A percentile compares a stretch with the other conserved stretches of the same genome.
Conservation (phyloP, 2,113 vertebrate genomes). For the Alaudala cheleensis region DNA sequence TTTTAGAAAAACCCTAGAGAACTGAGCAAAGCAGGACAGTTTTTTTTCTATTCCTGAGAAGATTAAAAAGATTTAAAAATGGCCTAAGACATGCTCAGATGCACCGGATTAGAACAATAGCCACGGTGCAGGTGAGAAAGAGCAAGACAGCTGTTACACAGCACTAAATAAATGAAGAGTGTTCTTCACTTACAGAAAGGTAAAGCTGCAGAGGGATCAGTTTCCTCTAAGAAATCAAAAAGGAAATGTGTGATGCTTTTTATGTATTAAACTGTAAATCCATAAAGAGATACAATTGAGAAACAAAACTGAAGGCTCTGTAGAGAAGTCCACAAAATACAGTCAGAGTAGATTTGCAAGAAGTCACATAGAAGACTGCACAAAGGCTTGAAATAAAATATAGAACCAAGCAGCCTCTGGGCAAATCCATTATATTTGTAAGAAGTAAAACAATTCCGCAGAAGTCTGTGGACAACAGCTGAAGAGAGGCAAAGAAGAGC, state of each 20-base stretch:
- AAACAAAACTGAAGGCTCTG: not conserved
- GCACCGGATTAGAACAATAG: not conserved
- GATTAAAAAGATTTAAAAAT: not conserved
- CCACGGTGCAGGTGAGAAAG: not conserved
- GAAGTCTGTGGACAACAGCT: not conserved
- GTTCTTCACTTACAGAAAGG: not conserved
- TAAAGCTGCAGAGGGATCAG: not conserved
- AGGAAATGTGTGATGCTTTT: not conserved
- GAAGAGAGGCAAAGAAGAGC: not conserved
- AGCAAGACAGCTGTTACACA: not conserved
- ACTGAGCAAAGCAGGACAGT: not conserved
- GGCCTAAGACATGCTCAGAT: not conserved
- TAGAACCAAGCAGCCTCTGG: not conserved
- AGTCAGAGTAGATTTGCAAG: not conserved
- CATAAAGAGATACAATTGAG: not conserved
- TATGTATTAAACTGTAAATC: not conserved
- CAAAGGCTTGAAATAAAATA: not conserved
- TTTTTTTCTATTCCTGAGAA: not conserved
- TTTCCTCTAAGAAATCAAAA: not conserved
- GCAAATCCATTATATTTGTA: not conserved
- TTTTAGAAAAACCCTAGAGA: not conserved
- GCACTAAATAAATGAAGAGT: not conserved
- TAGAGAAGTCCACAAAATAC: not conserved
- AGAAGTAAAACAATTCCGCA: not conserved
- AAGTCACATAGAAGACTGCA: not conserved